Base-by-base conservation (phyloP, 2,797 vertebrate species). In the Trichosurus vulpecula region DNA sequence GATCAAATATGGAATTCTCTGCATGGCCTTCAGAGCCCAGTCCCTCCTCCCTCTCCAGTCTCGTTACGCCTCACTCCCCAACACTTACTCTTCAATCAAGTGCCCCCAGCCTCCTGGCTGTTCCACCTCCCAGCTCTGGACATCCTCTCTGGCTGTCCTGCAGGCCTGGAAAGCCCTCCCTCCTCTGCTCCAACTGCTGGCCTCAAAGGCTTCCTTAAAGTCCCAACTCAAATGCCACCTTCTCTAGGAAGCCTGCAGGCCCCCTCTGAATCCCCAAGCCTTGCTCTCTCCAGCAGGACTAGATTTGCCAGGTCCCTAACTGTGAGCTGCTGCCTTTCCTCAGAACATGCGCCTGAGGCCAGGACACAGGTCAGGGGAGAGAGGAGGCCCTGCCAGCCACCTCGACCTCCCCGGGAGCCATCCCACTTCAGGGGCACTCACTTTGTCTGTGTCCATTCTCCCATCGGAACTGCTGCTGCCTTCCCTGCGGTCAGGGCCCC, bases 391-490 rank as follows among this genome's bases (percentile, higher is more conserved):
- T 30, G 10, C 14, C 47, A 16, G 6, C 22, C 41, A 2, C 16
- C 58, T n/a, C 13, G 12, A 1, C 31, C 31, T 35, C 35, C 54
- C 10, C 35, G 35, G 91, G 6, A 3, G 56, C 56, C 47, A 41
- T 52, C 52, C 47, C 11, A 13, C 58, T 41, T 11, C 35, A 30
- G 91, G 16, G 74, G 8, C 41, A 87, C 95, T 98, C 95, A 98
- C 98, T 98, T 98, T 98, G 92, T 98, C 98, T 0, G 98, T 98
- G 97, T 98, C 98, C 91, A 98, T 98, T 4, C 98, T 98, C 35
- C 98, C 98, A 29, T 98, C 98, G 0, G 98, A 98, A 96, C 98
- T 98, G 61, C 98, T 98, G 96, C 98, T 98, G 95, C 98, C 98
- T 47, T 98, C 98, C 94, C 97, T 97, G 95, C 98, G 98, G 93